Evolutionary conservation across 2,113 vertebrate genomes (phyloP).

Genomic region (Lonchura striata): DNA sequence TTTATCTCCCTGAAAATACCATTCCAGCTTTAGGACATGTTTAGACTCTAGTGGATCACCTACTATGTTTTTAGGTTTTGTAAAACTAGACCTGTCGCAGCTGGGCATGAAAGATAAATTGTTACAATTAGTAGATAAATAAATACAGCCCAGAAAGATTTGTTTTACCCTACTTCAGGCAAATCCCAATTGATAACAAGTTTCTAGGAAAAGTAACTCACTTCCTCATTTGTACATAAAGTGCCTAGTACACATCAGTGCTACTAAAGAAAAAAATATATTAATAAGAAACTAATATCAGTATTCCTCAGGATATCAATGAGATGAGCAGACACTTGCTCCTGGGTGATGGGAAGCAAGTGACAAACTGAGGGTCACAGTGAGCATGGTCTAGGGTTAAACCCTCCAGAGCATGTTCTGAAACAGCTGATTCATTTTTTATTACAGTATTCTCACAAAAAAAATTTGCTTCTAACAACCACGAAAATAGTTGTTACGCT

Average conservation of each 20-base stretch:
- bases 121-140: slow-evolving; percentile 5
- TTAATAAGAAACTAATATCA: background rate
- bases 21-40: background rate
- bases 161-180: background rate
- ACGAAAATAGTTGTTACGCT: background rate
- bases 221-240: slow-evolving; percentile 9
- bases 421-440: background rate
- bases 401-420: background rate
- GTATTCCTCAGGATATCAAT: background rate
- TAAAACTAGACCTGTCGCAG: background rate
- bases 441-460: background rate
- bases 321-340: background rate
- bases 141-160: background rate
- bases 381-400: background rate
- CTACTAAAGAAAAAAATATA: background rate
- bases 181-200: background rate
- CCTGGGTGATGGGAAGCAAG: slow-evolving; percentile 7
- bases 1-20: background rate
- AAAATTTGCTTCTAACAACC: background rate
- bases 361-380: background rate
- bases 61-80: background rate
- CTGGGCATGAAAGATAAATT: background rate
- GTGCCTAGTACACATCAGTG: background rate
- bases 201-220: background rate
- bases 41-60: background rate